These are phyloP conservation scores for Drosophila navojoa DNA, from an alignment of 1,140 invertebrate species.

Conservation along the genomic window DNA sequence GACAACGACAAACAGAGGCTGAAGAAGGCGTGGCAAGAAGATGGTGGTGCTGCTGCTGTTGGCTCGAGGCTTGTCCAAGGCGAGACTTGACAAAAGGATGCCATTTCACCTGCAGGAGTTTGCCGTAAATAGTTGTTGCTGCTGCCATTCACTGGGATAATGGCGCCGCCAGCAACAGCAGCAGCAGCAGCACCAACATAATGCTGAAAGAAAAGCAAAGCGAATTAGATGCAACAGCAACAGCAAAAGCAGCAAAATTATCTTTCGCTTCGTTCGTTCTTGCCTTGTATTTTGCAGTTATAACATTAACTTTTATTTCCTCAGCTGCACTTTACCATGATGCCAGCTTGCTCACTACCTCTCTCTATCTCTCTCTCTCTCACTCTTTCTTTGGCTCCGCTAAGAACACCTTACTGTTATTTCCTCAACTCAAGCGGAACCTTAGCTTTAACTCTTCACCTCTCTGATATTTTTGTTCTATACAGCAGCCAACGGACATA, in stretches of 20 bases:
- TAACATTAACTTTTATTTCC: slow-evolving; percentile 78
- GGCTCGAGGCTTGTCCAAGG: slow-evolving; percentile 31
- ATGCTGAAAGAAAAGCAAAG: slow-evolving; percentile 63
- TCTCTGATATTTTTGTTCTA: not conserved
- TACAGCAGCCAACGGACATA: slow-evolving; percentile 12
- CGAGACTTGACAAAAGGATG: slow-evolving; percentile 74
- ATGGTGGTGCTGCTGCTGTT: not conserved
- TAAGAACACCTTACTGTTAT: not conserved
- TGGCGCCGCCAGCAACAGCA: slow-evolving; percentile 48
- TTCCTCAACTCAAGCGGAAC: slow-evolving; percentile 9
- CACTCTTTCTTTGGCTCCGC: not conserved
- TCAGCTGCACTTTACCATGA: slow-evolving; percentile 55
- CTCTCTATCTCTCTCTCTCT: not conserved
- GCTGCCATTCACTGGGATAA: slow-evolving; percentile 48
- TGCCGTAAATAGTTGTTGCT: slow-evolving; percentile 71
- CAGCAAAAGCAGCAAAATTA: slow-evolving; percentile 53
- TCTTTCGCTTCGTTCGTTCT: slow-evolving; percentile 50
- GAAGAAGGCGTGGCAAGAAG: slow-evolving; percentile 31
- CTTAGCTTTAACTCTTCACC: slow-evolving; percentile 24
- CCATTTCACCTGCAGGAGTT: slow-evolving; percentile 72
- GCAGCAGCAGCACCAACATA: slow-evolving; percentile 35
- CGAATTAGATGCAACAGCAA: slow-evolving; percentile 67
- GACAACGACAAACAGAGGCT: slow-evolving; percentile 49
- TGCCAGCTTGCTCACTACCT: not conserved
- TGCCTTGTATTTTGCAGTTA: slow-evolving; percentile 57